Conservation (phyloP, 30 jellyfish, hydroid and myxozoan genomes). For the Phacellophora camtschatica region DNA sequence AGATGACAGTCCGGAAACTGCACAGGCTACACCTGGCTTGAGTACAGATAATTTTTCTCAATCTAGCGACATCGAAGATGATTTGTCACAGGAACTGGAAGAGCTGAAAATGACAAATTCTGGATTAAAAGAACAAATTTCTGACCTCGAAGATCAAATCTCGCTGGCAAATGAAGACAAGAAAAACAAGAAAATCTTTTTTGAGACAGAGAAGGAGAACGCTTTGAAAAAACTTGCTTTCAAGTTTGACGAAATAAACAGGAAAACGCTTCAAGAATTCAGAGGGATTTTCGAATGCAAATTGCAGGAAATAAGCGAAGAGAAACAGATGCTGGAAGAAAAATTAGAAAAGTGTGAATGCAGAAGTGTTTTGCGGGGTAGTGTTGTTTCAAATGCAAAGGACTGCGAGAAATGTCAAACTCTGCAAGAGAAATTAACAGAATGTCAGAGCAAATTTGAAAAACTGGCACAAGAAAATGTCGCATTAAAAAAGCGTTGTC, state of each 20-base stretch:
- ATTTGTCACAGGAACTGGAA: background rate
- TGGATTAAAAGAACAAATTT: constrained; percentile 14
- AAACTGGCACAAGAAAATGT: constrained; percentile 9
- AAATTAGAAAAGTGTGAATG: constrained; percentile 5
- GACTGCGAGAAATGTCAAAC: background rate
- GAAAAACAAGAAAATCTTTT: constrained; percentile 39
- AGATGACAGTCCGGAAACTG: background rate
- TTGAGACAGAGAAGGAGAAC: constrained; percentile 44
- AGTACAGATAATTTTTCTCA: constrained; percentile 3
- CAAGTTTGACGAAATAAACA: constrained; percentile 51
- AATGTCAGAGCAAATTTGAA: background rate
- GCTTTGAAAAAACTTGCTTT: constrained; percentile 57
- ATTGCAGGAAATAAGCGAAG: constrained; percentile 45
- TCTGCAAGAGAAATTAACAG: background rate
- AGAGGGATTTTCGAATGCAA: constrained; percentile 42
- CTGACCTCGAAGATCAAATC: constrained; percentile 29
- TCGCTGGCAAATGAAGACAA: constrained; percentile 66
- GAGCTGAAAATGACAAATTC: background rate
- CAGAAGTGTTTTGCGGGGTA: background rate
- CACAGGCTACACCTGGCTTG: background rate
- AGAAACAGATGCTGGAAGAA: constrained; percentile 43
- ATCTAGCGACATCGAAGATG: background rate
- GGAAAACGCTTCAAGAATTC: constrained; percentile 50
- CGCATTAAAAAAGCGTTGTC: constrained; percentile 26
- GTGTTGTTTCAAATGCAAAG: background rate